Percentiles rank a stretch among this genome's conserved stretches.
These are phyloP conservation scores for Polydrusus pterygomalis DNA, from an alignment of 2,888 invertebrate genomes.

Conservation along the genomic window DNA sequence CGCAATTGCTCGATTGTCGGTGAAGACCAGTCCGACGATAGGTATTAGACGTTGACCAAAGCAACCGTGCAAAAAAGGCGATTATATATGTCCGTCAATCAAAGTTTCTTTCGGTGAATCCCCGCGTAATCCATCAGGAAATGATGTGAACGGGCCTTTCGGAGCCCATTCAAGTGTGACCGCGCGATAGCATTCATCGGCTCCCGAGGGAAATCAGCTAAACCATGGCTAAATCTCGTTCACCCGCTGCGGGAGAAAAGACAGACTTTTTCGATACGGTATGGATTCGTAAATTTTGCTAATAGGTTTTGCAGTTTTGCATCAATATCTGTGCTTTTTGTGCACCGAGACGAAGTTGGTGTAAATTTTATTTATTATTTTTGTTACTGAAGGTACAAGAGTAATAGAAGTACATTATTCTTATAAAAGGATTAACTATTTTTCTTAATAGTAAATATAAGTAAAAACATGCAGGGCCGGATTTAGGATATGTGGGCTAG, in stretches of 20 bases:
- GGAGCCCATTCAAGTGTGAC: conserved; percentile 72
- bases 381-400: too few relatives aligned
- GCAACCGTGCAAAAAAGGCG: conserved; percentile 42
- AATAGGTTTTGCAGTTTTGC: conserved; percentile 16
- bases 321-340: too few relatives aligned
- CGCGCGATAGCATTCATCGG: conserved; percentile 70
- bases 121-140: conserved; percentile 67
- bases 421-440: too few relatives aligned
- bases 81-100: conserved; percentile 60
- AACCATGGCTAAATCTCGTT: conserved; percentile 49
- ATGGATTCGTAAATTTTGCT: conserved; percentile 5
- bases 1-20: too few relatives aligned
- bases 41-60: conserved; percentile 13
- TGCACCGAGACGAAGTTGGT: too few relatives aligned
- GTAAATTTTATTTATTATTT: too few relatives aligned
- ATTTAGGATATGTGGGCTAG: too few relatives aligned
- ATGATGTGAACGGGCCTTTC: conserved; percentile 70
- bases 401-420: too few relatives aligned
- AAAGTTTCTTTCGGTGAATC: conserved; percentile 58
- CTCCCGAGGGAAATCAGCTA: conserved; percentile 71
- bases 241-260: conserved; percentile 5
- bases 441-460: too few relatives aligned
- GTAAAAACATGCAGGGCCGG: too few relatives aligned
- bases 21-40: too few relatives aligned
- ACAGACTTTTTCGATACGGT: conserved; percentile 24